Percentiles rank a stretch among this genome's conserved stretches.
Conservation (phyloP, 2,888 invertebrate genomes). For the Eretmocerus hayati region DNA sequence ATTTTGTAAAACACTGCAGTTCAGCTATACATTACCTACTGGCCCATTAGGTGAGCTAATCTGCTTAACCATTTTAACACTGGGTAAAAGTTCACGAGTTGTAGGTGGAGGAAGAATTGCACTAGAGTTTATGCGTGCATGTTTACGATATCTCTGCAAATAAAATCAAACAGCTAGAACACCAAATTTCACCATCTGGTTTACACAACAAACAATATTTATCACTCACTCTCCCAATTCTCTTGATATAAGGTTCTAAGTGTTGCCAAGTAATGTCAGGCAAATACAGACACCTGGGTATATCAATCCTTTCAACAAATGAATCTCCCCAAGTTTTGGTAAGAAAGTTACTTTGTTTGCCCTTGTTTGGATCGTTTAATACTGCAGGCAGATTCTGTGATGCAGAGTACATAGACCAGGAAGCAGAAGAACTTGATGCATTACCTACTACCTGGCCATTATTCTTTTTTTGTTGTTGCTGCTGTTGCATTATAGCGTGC, state of each 20-base stretch:
- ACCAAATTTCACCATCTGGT: neutral
- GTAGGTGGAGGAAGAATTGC: constrained; percentile 36
- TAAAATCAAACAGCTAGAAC: constrained; percentile 1
- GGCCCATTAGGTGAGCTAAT: constrained; percentile 37
- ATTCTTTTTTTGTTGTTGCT: constrained; percentile 45
- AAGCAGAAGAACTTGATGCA: neutral
- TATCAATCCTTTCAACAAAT: constrained; percentile 76
- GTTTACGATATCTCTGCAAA: constrained; percentile 49
- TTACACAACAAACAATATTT: neutral
- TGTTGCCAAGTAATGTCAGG: constrained; percentile 76
- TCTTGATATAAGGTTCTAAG: constrained; percentile 81
- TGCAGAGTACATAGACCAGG: constrained; percentile 86
- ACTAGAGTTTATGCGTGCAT: constrained; percentile 44
- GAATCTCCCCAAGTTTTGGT: constrained; percentile 96
- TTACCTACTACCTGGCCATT: constrained; percentile 44
- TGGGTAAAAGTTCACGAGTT: constrained; percentile 44
- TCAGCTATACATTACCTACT: constrained; percentile 22
- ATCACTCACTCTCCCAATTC: constrained; percentile 51
- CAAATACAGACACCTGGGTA: constrained; percentile 72
- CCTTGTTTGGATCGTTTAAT: constrained; percentile 87
- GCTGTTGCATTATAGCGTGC: constrained; percentile 46
- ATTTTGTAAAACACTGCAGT: too few relatives aligned
- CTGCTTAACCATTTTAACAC: constrained; percentile 44
- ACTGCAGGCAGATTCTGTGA: constrained; percentile 93
- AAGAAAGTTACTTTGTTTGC: constrained; percentile 88